Evolutionary conservation across 2,113 vertebrate species (phyloP).

Genomic region (Sander vitreus): DNA sequence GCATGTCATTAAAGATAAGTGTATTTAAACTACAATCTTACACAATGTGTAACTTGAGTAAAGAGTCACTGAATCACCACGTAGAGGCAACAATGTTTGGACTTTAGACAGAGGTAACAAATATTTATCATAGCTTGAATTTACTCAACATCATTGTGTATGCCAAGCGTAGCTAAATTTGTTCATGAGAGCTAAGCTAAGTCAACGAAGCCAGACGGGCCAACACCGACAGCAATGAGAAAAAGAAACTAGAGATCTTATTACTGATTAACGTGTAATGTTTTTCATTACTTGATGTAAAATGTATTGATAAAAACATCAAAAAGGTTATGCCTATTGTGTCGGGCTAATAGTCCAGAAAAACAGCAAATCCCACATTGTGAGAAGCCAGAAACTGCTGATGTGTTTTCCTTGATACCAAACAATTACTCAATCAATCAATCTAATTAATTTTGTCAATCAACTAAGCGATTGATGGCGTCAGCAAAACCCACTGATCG

Average conservation of each 20-base stretch:
- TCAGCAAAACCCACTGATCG: not conserved
- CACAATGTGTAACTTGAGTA: not conserved
- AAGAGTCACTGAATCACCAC: not conserved
- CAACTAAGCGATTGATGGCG: not conserved
- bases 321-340: not conserved
- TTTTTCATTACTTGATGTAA: too few relatives aligned
- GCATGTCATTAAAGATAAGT: not conserved
- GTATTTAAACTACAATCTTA: not conserved
- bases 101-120: not conserved
- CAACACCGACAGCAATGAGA: slow-evolving; percentile 1
- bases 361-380: not conserved
- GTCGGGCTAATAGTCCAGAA: too few relatives aligned
- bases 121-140: not conserved
- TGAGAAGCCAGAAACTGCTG: not conserved
- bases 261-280: too few relatives aligned
- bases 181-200: slow-evolving; percentile 13
- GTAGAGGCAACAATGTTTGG: not conserved
- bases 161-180: not conserved
- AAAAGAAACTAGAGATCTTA: not conserved
- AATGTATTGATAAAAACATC: not conserved
- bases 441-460: not conserved
- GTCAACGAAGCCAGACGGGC: not conserved
- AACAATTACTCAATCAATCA: not conserved
- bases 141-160: not conserved
- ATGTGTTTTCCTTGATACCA: not conserved